phyloP scores from a whole-genome alignment of 2,797 vertebrate species.

The Apogon talboti region DNA sequence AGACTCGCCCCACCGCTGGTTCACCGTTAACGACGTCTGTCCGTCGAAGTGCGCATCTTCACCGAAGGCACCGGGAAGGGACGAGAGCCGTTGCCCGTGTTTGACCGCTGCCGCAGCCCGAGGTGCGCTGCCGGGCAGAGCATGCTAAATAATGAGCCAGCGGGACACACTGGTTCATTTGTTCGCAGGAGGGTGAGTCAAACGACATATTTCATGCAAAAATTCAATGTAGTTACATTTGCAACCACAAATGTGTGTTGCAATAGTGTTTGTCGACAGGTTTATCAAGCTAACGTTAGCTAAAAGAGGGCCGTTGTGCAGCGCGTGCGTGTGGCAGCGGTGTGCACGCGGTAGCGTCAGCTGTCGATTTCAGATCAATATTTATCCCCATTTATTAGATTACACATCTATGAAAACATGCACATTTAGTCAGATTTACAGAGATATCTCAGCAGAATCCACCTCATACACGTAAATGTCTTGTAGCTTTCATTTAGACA shows the following conservation, averaged over 20 bases:
- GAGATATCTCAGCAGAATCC: no score
- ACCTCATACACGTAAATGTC: background rate
- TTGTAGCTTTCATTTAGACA: background rate
- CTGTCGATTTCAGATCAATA: background rate
- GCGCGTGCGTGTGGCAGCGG: constrained; percentile 38
- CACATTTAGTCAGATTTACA: no score
- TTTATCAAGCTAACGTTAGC: background rate
- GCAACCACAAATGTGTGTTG: no score
- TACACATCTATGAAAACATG: no score
- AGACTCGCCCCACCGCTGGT: constrained; percentile 51
- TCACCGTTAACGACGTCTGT: constrained; percentile 45
- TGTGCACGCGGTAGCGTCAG: constrained; percentile 16
- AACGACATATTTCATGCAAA: background rate
- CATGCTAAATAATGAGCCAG: constrained; percentile 96
- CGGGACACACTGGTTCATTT: constrained; percentile 96
- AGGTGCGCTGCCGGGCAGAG: constrained; percentile 74
- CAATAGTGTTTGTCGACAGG: background rate
- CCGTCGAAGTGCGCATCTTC: constrained; percentile 45
- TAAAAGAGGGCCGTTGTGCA: constrained; percentile 4
- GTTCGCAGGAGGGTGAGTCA: constrained; percentile 94
- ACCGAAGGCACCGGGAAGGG: constrained; percentile 21
- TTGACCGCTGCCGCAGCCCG: constrained; percentile 60
- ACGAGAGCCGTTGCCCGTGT: constrained; percentile 31
- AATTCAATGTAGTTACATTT: background rate
- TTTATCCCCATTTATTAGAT: background rate